Conservation (phyloP, 2,797 vertebrate genomes). For the Micrastur ruficollis region DNA sequence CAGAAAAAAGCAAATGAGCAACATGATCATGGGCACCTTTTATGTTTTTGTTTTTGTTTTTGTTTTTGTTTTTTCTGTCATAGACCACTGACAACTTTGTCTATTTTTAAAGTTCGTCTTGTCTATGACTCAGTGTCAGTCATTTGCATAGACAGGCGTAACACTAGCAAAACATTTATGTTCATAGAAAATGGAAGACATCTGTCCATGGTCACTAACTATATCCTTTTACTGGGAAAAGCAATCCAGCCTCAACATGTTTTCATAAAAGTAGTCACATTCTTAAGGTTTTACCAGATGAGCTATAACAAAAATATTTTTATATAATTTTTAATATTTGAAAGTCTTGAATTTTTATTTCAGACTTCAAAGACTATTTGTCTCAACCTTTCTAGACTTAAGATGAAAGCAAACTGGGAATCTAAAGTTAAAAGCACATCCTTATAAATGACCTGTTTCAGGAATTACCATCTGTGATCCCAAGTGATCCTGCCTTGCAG, state of each 20-base stretch:
- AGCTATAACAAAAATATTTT: neutral
- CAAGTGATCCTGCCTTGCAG: neutral
- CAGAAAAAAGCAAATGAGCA: neutral
- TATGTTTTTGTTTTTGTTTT: rapidly evolving
- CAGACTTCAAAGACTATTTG: neutral
- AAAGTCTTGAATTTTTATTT: neutral
- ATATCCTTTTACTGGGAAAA: neutral
- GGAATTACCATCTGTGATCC: neutral
- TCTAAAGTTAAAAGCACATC: neutral
- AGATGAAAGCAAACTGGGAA: neutral
- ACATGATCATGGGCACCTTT: rapidly evolving
- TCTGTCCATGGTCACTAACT: neutral
- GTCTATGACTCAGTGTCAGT: neutral
- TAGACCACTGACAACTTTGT: neutral
- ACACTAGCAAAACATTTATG: neutral
- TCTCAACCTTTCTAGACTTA: neutral
- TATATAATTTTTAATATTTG: no score
- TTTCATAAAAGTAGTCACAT: neutral
- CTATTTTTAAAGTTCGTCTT: neutral
- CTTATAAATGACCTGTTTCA: neutral
- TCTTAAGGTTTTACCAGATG: neutral
- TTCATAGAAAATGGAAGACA: neutral
- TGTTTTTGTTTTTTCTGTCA: neutral
- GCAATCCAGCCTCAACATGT: neutral
- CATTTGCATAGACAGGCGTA: neutral